Base-by-base conservation (phyloP, 2,888 invertebrate species). In the Dorcus parallelipipedus region DNA sequence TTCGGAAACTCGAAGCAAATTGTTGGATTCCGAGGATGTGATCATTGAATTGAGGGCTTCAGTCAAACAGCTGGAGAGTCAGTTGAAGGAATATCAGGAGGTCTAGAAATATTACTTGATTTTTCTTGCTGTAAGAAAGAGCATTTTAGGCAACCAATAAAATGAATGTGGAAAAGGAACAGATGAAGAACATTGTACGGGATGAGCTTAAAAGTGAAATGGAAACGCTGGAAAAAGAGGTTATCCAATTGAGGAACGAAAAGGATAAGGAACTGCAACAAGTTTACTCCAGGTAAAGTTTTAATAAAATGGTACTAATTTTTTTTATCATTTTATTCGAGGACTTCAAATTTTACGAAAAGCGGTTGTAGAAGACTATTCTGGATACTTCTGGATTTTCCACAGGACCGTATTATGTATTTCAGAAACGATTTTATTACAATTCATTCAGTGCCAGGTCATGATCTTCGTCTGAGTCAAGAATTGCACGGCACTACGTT, bases 221-320 rank as follows among this genome's bases (percentile, higher is more conserved):
- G 59, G 82, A 84, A n/a, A 73, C 78, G 7, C 73, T 90, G 45
- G 82, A 84, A 68, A 82, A 82, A 51, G 87, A 90, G 71, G 80
- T 86, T 17, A 81, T 81, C 9, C 80, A 80, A 48, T 78, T 83
- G 71, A 84, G 82, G 76, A 81, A 77, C 54, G 84, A 82, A 9
- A 84, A 88, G 70, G 90, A 92, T 66, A 85, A 85, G 68, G 88
- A 91, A 74, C 86, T 92, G 80, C 88, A 90, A 63, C 88, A 89
- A 74, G 83, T 93, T 0, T 90, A 91, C 71, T 88, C 89, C 71
- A 87, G 90, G 91, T 91, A 71, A 33, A 0, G 20, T 20, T 20
- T 33, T 14, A 14, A n/a, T n/a, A n/a, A n/a, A n/a, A n/a, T n/a
- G n/a, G n/a, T n/a, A n/a, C n/a, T n/a, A n/a, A n/a, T n/a, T n/a